Conservation (phyloP, 1,140 invertebrate species). For the Drosophila fuyamai region DNA sequence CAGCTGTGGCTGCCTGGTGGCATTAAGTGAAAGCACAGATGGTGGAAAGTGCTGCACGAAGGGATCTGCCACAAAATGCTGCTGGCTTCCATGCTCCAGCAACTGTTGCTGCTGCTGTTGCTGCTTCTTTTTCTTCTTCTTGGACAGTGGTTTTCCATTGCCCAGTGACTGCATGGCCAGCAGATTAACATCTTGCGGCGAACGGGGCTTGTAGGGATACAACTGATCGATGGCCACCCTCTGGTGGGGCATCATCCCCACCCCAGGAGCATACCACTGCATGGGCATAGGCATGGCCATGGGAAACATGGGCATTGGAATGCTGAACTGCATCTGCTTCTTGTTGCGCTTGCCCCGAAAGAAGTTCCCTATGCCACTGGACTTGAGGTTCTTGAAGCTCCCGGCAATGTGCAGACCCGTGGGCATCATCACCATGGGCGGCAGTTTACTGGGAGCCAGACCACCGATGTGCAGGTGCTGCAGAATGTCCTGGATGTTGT, state of each 20-base stretch:
- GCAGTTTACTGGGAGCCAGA: constrained; percentile 57
- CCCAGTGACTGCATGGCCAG: constrained; percentile 66
- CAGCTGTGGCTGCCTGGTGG: constrained; percentile 61
- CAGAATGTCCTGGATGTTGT: constrained; percentile 80
- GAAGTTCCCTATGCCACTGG: constrained; percentile 77
- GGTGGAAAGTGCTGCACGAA: constrained; percentile 49
- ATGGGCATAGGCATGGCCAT: constrained; percentile 54
- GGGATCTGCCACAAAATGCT: constrained; percentile 60
- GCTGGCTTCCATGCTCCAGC: constrained; percentile 57
- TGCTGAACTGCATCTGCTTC: constrained; percentile 75
- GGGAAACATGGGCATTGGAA: constrained; percentile 59
- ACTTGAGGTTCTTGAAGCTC: constrained; percentile 76
- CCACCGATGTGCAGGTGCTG: constrained; percentile 67
- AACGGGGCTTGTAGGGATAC: constrained; percentile 77
- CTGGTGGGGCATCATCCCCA: constrained; percentile 46
- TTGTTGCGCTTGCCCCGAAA: constrained; percentile 76
- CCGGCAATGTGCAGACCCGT: constrained; percentile 76
- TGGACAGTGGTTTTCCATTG: constrained; percentile 39
- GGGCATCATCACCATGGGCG: constrained; percentile 79
- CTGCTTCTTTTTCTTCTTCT: constrained; percentile 71
- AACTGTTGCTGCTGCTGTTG: constrained; percentile 49
- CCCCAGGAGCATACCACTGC: constrained; percentile 38
- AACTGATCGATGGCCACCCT: constrained; percentile 78
- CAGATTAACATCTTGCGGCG: constrained; percentile 73
- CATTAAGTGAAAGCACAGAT: constrained; percentile 52